Evolutionary conservation across 1,140 invertebrate genomes (phyloP).

Genomic region (Lordiphosa clarofinis): DNA sequence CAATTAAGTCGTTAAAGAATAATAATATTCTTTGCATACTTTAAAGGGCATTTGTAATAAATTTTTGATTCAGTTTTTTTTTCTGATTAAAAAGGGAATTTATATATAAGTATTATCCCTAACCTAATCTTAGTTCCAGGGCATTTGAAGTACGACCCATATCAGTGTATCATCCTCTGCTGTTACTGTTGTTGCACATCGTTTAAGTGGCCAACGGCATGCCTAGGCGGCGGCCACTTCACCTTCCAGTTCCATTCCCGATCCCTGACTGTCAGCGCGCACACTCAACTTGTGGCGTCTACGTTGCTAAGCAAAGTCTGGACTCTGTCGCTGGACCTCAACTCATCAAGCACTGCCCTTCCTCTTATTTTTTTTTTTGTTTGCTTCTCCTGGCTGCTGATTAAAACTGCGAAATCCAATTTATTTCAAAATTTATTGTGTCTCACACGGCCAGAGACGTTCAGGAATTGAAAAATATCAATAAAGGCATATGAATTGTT

Average conservation of each 20-base stretch:
- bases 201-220: conserved; percentile 60
- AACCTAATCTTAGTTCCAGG: conserved; percentile 1
- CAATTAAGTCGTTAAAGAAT: no score
- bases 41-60: no score
- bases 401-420: conserved; percentile 77
- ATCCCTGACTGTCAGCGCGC: conserved; percentile 53
- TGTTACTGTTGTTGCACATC: conserved; percentile 51
- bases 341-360: conserved; percentile 63
- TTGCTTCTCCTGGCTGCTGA: conserved; percentile 56
- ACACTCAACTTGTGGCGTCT: conserved; percentile 52
- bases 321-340: conserved; percentile 7
- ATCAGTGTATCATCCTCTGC: conserved; percentile 3
- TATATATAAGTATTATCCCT: no score
- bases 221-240: conserved; percentile 47
- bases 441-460: conserved; percentile 71
- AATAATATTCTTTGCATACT: no score
- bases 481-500: conserved; percentile 77
- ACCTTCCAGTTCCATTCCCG: conserved; percentile 29
- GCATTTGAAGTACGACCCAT: conserved; percentile 27
- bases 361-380: conserved; percentile 43
- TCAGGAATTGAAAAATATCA: conserved; percentile 75
- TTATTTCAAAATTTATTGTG: conserved; percentile 78
- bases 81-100: no score
- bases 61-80: no score
- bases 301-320: conserved; percentile 19